Percentiles rank a stretch among this genome's conserved stretches.
These are phyloP conservation scores for Erebia epiphron DNA, from an alignment of 2,888 invertebrate species.

Conservation along the genomic window DNA sequence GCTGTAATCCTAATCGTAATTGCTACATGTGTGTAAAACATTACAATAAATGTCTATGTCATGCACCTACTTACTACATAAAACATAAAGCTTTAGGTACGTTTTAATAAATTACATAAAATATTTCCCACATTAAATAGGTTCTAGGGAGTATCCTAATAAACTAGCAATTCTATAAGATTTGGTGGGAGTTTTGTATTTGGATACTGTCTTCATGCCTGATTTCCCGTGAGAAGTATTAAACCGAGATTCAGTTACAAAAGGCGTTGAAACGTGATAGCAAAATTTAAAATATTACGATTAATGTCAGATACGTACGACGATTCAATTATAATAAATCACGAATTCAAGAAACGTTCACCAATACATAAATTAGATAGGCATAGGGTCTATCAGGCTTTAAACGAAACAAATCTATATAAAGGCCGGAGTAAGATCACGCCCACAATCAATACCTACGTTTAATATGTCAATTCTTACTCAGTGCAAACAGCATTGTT, in stretches of 20 bases:
- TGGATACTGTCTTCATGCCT: no score
- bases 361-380: not conserved
- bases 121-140: no score
- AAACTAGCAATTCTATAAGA: no score
- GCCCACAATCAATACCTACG: not conserved
- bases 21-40: not conserved
- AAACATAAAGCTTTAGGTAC: no score
- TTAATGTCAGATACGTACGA: not conserved
- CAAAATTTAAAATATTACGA: not conserved
- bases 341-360: slow-evolving; percentile 7
- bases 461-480: no score
- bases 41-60: not conserved
- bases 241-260: no score
- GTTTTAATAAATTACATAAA: no score
- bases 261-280: not conserved
- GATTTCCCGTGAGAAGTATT: no score
- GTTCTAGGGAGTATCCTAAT: no score
- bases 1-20: slow-evolving; percentile 12
- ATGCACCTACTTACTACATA: not conserved
- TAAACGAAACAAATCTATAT: not conserved
- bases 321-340: slow-evolving; percentile 6
- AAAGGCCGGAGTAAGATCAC: not conserved
- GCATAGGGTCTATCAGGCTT: not conserved
- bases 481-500: not conserved
- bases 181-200: no score